Base-by-base conservation (phyloP, 2,888 invertebrate species). In the Cephus spinipes region DNA sequence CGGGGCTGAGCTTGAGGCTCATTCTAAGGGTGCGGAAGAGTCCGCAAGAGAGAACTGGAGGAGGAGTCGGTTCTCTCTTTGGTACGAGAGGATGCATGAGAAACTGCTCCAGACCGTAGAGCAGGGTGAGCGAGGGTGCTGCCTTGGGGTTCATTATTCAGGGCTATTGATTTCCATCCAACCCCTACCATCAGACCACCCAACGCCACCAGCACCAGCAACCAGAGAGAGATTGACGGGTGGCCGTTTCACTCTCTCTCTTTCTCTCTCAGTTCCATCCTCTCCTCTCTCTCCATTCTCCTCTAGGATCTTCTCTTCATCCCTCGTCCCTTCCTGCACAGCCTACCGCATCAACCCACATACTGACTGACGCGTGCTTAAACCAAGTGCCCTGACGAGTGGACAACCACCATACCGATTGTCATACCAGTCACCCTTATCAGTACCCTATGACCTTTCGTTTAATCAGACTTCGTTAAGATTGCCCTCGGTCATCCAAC, bases 111-210 rank as follows among this genome's bases (percentile, higher is more conserved):
- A 87, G 87, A 88, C 85, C 87, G 87, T 87, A 83, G 85, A 86
- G 78, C 55, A 86, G 87, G 87, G 80, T 82, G 85, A 84, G 84
- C 77, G 85, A 85, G 87, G 87, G 85, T 89, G 87, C 87, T 89
- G 90, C 89, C 89, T 89, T 89, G 88, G 87, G 90, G 88, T 91
- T 91, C 90, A 91, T 91, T 91, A 91, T 91, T 91, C 91, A 91
- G 89, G 90, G 90, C 90, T 91, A 91, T 91, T 91, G 91, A 91
- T 91, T 91, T 90, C 91, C 90, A 91, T 90, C 90, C 89, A 89
- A 87, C 89, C 86, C 89, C 87, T 87, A 87, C 89, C 87, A 87
- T 83, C 87, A 82, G 79, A 75, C 87, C 85, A 88, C 88, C 86
- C 87, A 82, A 80, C 83, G 84, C 84, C 81, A 87, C 83, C 86